A percentile compares a stretch with the other conserved stretches of the same genome.
phyloP scores from a whole-genome alignment of 2,888 invertebrate species.

The Sycophila texana region DNA sequence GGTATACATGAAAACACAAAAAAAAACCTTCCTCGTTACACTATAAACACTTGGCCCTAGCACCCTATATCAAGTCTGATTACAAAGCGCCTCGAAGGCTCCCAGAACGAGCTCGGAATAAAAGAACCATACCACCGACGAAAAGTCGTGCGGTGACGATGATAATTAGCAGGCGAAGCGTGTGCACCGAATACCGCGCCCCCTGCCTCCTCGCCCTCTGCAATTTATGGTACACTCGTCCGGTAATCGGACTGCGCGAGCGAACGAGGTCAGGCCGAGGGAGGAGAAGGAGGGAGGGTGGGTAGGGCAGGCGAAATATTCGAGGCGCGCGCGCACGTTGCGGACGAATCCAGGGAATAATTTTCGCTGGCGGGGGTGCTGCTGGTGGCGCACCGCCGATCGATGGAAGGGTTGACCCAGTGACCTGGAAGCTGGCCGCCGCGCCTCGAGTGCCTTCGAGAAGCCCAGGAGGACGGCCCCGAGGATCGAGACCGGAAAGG shows the following conservation, averaged over 20 bases:
- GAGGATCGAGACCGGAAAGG: too few relatives aligned
- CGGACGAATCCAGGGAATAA: slow-evolving; percentile 41
- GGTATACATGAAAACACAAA: too few relatives aligned
- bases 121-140: neutral
- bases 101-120: neutral
- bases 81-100: neutral
- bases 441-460: neutral
- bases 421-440: slow-evolving; percentile 35
- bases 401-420: slow-evolving; percentile 54
- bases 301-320: slow-evolving; percentile 27
- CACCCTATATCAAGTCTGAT: too few relatives aligned
- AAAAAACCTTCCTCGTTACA: too few relatives aligned
- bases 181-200: neutral
- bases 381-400: slow-evolving; percentile 25
- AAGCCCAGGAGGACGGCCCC: too few relatives aligned
- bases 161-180: neutral
- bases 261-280: slow-evolving; percentile 32
- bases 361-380: slow-evolving; percentile 14
- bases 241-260: slow-evolving; percentile 31
- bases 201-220: too few relatives aligned
- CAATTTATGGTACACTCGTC: slow-evolving; percentile 22
- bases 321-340: slow-evolving; percentile 28
- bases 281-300: neutral
- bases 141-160: neutral
- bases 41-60: too few relatives aligned